Evolutionary conservation across 2,888 invertebrate genomes (phyloP), one percentile per base, ranked within the genome.

Genomic region (Andrena minutula): DNA sequence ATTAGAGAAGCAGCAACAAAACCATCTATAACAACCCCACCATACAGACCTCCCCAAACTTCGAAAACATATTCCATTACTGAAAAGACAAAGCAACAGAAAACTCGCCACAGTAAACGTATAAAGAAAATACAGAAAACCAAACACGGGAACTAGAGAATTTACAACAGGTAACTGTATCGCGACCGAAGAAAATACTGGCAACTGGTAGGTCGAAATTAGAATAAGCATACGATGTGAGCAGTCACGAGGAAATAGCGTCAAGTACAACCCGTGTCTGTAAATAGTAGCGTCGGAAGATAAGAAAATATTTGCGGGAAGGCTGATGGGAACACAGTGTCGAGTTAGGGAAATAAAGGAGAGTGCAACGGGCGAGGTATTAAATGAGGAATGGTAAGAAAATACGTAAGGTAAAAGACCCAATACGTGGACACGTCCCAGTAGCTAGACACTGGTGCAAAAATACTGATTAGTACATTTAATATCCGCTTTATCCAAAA

Each of bases 241-340:
- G 8, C 49, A 35, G 2, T 3, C 49, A 1, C 28, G 12, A 41
- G 10, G 28, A 74, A 77, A 73, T 35, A 35, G 49, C 72, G n/a
- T 10, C 16, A 35, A 35, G 60, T 51, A 23, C 65, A 60, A 51
- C 30, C 23, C 10, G 51, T 7, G 16, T 35, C 35, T 51, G 51
- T 66, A 66, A 74, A 77, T 47, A 77, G 12, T n/a, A 28, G 23
- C 51, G n/a, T 41, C 7, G 28, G 58, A 47, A 60, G 49, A 70
- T 20, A 60, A 70, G 70, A 60, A 70, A 70, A 60, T 70, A 60
- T 49, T 70, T n/a, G 58, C n/a, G 10, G 10, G 28, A 4, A 16
- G 1, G 10, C 26, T 26, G 41, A 6, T 1, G 7, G 47, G 41
- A 26, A 12, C 26, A 12, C 30, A 16, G n/a, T 7, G n/a, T 28